A percentile compares a stretch with the other conserved stretches of the same genome.
phyloP scores from a whole-genome alignment of 1,140 invertebrate genomes.

The Drosophila orena region DNA sequence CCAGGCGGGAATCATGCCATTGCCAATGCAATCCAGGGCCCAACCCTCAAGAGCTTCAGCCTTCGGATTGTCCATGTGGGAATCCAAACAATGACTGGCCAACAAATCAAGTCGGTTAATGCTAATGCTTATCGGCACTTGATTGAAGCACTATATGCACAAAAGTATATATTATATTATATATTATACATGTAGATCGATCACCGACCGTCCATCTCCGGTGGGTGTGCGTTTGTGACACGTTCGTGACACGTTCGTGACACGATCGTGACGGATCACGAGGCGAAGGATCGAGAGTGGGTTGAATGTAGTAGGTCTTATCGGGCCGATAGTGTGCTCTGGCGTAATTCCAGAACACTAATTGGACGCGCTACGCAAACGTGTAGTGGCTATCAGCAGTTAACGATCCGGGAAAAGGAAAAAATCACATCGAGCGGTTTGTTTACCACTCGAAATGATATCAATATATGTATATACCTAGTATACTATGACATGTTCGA shows the following conservation, averaged over 20 bases:
- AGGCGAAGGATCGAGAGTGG: slow-evolving; percentile 26
- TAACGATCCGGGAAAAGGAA: slow-evolving; percentile 22
- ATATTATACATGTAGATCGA: no score
- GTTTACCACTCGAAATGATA: slow-evolving; percentile 57
- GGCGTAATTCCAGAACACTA: slow-evolving; percentile 49
- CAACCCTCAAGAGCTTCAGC: slow-evolving; percentile 2
- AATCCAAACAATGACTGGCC: slow-evolving; percentile 32
- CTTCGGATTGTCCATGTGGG: slow-evolving; percentile 9
- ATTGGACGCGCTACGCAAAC: slow-evolving; percentile 62
- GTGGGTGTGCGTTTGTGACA: slow-evolving; percentile 14
- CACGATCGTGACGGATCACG: slow-evolving; percentile 6
- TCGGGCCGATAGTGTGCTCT: slow-evolving; percentile 22
- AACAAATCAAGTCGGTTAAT: slow-evolving; percentile 2
- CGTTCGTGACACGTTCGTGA: slow-evolving; percentile 19
- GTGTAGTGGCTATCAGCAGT: slow-evolving; percentile 51
- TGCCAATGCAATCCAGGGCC: slow-evolving; percentile 5
- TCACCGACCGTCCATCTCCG: background rate
- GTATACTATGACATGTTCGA: background rate
- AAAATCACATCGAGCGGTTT: slow-evolving; percentile 47
- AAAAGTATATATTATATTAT: background rate
- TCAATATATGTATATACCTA: slow-evolving; percentile 5
- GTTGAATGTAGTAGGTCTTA: slow-evolving; percentile 8
- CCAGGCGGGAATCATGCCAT: background rate
- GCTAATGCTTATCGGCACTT: slow-evolving; percentile 19
- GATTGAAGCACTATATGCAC: slow-evolving; percentile 7